Conservation (phyloP, 2,113 vertebrate genomes). For the Oncorhynchus keta region DNA sequence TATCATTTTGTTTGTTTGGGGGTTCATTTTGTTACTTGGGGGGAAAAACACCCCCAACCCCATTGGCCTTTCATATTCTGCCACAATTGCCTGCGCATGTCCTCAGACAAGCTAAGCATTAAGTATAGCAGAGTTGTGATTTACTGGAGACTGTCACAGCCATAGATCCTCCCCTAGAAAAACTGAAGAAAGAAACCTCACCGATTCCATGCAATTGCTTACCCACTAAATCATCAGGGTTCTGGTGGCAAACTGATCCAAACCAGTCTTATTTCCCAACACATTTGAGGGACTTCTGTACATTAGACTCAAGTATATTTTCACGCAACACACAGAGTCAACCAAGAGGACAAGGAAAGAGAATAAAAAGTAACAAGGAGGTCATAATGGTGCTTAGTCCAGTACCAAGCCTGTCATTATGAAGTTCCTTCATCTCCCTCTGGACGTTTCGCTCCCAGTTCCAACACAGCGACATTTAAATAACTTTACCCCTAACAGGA, state of each 20-base stretch:
- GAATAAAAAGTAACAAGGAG: conserved; percentile 6
- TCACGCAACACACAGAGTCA: conserved; percentile 25
- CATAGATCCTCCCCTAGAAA: conserved; percentile 32
- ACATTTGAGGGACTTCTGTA: conserved; percentile 33
- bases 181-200: conserved; percentile 50
- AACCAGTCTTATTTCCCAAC: conserved; percentile 30
- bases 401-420: conserved; percentile 34
- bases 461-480: conserved; percentile 15
- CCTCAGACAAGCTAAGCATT: conserved; percentile 48
- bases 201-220: conserved; percentile 45
- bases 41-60: background rate
- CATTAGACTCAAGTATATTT: conserved; percentile 39
- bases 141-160: conserved; percentile 59
- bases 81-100: conserved; percentile 33
- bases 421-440: background rate
- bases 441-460: background rate
- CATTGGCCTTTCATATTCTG: conserved; percentile 14
- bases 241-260: conserved; percentile 39
- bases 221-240: conserved; percentile 19
- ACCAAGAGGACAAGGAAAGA: conserved; percentile 36
- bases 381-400: conserved; percentile 24
- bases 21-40: too few relatives aligned
- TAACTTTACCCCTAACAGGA: conserved; percentile 29
- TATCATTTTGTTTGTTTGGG: too few relatives aligned
- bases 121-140: conserved; percentile 57